Evolutionary conservation across 2,113 vertebrate genomes (phyloP).

Genomic region (Grus americana): DNA sequence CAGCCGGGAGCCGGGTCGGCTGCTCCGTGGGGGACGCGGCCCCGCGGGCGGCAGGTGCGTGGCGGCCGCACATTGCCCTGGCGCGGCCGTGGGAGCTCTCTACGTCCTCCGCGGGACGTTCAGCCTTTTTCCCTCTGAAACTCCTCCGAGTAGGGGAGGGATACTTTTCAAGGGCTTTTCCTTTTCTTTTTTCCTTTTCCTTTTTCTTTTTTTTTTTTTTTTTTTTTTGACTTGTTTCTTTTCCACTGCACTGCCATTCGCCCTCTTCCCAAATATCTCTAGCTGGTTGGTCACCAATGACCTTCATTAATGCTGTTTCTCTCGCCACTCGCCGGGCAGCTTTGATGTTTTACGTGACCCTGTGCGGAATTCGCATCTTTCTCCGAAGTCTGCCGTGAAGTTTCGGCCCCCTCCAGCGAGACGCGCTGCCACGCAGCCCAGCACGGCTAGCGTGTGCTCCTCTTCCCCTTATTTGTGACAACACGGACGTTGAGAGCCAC

Average conservation of each 20-base stretch:
- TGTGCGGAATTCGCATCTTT: background rate
- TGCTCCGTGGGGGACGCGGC: background rate
- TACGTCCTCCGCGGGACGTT: accelerated
- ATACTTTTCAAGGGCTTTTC: background rate
- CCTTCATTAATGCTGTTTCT: background rate
- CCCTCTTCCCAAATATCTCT: background rate
- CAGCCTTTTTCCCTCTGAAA: background rate
- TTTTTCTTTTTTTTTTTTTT: too few relatives aligned
- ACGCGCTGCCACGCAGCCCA: background rate
- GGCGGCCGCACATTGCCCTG: too few relatives aligned
- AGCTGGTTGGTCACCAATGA: background rate
- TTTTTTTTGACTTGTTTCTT: background rate
- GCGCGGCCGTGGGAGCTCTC: accelerated
- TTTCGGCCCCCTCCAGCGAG: background rate
- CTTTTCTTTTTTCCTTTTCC: too few relatives aligned
- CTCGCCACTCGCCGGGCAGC: background rate
- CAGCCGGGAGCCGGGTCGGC: too few relatives aligned
- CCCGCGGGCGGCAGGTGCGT: too few relatives aligned
- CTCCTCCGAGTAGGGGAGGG: background rate
- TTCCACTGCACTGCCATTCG: background rate
- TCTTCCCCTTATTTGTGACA: background rate
- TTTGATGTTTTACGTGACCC: background rate
- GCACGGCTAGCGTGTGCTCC: background rate
- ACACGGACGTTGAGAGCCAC: background rate
- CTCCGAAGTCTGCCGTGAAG: background rate